Evolutionary conservation across 2,113 vertebrate species (phyloP).

Genomic region (Cisticola juncidis): DNA sequence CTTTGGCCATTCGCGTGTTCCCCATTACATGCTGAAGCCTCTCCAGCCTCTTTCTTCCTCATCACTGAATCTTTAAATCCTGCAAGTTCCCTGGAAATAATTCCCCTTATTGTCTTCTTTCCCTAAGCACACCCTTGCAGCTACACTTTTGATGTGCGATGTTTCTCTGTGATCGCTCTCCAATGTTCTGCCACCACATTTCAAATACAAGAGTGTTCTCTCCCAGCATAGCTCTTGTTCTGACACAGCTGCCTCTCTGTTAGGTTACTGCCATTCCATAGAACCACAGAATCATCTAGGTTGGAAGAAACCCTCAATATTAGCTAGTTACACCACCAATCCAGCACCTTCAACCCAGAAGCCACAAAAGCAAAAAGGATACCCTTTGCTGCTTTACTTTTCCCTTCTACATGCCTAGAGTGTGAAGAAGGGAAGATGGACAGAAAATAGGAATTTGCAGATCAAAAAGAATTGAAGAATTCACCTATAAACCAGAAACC

Average conservation of each 20-base stretch:
- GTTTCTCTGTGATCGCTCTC: neutral
- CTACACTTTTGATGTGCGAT: rapidly evolving
- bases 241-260: neutral
- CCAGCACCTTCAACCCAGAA: neutral
- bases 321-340: neutral
- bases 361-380: neutral
- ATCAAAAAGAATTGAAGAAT: neutral
- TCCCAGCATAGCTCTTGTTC: neutral
- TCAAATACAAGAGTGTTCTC: neutral
- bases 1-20: neutral
- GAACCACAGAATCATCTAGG: neutral
- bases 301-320: neutral
- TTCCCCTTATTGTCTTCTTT: neutral
- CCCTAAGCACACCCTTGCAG: neutral
- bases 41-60: neutral
- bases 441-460: neutral
- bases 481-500: neutral
- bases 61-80: neutral
- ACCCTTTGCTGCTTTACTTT: neutral
- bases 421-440: neutral
- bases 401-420: neutral
- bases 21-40: neutral
- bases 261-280: neutral
- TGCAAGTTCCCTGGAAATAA: neutral
- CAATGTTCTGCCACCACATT: neutral